Evolutionary conservation across 2,113 vertebrate species (phyloP).

Genomic region (Piprites chloris): DNA sequence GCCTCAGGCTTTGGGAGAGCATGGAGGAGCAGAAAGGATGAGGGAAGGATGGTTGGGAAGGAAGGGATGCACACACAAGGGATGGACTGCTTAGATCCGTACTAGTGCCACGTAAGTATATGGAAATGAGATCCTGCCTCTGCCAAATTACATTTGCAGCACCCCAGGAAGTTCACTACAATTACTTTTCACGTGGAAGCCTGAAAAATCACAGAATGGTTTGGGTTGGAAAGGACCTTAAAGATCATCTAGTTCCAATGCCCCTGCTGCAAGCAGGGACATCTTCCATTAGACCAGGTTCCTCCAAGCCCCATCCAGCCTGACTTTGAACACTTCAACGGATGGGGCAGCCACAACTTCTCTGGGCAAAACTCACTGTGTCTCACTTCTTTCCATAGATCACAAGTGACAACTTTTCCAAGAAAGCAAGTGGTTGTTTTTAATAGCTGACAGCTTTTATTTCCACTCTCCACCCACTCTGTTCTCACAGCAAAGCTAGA

Average conservation of each 20-base stretch:
- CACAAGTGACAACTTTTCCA: background rate
- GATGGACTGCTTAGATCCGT: background rate
- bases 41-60: background rate
- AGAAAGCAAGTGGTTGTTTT: background rate
- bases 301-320: background rate
- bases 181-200: background rate
- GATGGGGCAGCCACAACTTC: background rate
- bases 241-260: background rate
- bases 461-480: background rate
- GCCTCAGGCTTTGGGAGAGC: background rate
- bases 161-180: background rate
- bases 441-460: background rate
- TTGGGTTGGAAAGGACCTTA: background rate
- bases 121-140: background rate
- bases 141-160: background rate
- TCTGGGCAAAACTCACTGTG: accelerated
- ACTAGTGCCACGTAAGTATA: background rate
- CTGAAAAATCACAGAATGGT: background rate
- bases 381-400: background rate
- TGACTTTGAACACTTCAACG: background rate
- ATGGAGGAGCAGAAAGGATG: background rate
- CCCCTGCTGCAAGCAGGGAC: background rate
- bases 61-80: accelerated
- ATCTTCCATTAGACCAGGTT: background rate
- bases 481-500: background rate